phyloP scores from a whole-genome alignment of 2,888 invertebrate species.

The Drosophila trichaetosa region DNA sequence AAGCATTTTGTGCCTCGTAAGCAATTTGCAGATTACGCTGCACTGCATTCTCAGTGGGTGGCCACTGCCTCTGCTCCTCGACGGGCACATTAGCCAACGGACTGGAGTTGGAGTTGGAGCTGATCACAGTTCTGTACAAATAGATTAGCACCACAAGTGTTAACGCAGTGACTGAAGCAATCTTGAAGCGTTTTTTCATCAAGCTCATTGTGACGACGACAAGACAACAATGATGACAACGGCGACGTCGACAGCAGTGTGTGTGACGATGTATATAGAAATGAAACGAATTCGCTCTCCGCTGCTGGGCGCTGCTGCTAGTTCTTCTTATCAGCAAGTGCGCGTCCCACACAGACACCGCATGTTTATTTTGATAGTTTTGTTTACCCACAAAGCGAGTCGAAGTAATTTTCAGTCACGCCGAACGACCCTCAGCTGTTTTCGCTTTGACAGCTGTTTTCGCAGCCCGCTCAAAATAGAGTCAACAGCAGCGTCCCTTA shows the following conservation, averaged over 20 bases:
- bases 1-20: conserved; percentile 63
- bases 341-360: conserved; percentile 62
- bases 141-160: conserved; percentile 66
- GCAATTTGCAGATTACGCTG: conserved; percentile 60
- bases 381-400: conserved; percentile 46
- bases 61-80: conserved; percentile 59
- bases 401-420: conserved; percentile 23
- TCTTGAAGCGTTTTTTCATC: conserved; percentile 65
- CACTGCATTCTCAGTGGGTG: conserved; percentile 58
- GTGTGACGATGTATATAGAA: conserved; percentile 36
- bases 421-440: conserved; percentile 43
- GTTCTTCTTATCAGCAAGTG: conserved; percentile 67
- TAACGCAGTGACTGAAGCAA: conserved; percentile 53
- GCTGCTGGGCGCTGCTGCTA: conserved; percentile 27
- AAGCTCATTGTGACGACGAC: conserved; percentile 56
- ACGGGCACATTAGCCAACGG: conserved; percentile 12
- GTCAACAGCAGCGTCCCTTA: not conserved
- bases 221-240: not conserved
- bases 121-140: conserved; percentile 67
- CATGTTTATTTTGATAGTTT: conserved; percentile 56
- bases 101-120: not conserved
- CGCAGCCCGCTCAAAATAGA: not conserved
- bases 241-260: not conserved
- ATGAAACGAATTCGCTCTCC: conserved; percentile 24
- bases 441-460: conserved; percentile 32